A percentile compares a stretch with the other conserved stretches of the same genome.
Evolutionary conservation across 2,888 invertebrate genomes (phyloP).

Genomic region (Chironomus tentans): DNA sequence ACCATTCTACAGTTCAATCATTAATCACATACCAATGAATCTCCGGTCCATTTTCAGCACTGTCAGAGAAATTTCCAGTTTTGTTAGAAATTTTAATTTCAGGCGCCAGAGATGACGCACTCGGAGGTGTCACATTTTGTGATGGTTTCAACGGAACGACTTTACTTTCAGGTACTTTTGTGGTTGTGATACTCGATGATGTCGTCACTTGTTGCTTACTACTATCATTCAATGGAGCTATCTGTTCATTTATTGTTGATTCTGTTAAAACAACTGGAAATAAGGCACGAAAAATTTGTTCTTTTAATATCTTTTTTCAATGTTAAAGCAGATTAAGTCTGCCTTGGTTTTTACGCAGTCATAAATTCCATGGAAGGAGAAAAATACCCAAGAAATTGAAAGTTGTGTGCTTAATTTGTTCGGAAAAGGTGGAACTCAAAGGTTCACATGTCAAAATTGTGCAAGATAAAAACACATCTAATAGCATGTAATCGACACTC

Average conservation of each 20-base stretch:
- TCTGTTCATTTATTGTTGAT: constrained; percentile 14
- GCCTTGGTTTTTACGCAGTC: too few species aligned
- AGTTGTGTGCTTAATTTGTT: too few species aligned
- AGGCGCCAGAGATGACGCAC: not conserved
- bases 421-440: not conserved
- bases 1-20: too few species aligned
- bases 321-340: not conserved
- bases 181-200: not conserved
- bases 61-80: not conserved
- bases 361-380: too few species aligned
- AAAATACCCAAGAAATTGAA: too few species aligned
- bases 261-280: constrained; percentile 1
- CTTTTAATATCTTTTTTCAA: not conserved
- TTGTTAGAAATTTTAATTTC: constrained; percentile 15
- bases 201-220: not conserved
- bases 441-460: not conserved
- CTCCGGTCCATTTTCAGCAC: constrained; percentile 14
- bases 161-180: constrained; percentile 14
- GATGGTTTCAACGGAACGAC: not conserved
- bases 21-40: not conserved
- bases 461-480: not conserved
- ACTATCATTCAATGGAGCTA: not conserved
- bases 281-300: not conserved
- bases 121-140: not conserved
- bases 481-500: too few species aligned